phyloP scores from a whole-genome alignment of 1,140 invertebrate species.

The Leptonema lineaticorne region DNA sequence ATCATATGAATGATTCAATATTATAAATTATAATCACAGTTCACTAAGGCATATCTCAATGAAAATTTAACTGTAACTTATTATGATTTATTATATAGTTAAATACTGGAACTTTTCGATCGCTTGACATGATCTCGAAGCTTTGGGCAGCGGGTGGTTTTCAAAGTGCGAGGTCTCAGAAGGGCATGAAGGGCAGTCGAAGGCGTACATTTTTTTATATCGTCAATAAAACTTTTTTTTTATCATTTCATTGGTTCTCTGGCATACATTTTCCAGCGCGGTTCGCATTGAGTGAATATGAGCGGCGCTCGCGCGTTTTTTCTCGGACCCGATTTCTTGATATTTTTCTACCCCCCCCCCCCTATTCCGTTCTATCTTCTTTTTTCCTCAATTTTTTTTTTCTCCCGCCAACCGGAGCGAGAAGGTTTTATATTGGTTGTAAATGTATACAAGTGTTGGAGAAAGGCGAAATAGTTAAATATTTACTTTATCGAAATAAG shows the following conservation, averaged over 20 bases:
- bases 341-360: too few relatives aligned
- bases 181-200: not conserved
- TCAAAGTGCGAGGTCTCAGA: not conserved
- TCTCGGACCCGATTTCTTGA: not conserved
- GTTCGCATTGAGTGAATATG: slow-evolving; percentile 11
- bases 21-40: too few relatives aligned
- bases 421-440: not conserved
- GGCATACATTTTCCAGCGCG: slow-evolving; percentile 5
- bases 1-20: too few relatives aligned
- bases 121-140: too few relatives aligned
- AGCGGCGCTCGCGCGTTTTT: not conserved
- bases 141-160: slow-evolving; percentile 1
- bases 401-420: not conserved
- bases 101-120: too few relatives aligned
- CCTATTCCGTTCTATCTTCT: not conserved
- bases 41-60: too few relatives aligned
- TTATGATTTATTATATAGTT: too few relatives aligned
- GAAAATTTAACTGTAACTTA: too few relatives aligned
- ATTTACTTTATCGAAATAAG: not conserved
- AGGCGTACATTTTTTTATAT: slow-evolving; percentile 29
- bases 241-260: slow-evolving; percentile 27
- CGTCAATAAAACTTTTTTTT: slow-evolving; percentile 31
- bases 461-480: slow-evolving; percentile 9
- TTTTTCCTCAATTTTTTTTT: not conserved
- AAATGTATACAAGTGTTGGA: not conserved